A percentile compares a stretch with the other conserved stretches of the same genome.
Conservation (phyloP, 2,888 invertebrate species). For the Eilema depressum region DNA sequence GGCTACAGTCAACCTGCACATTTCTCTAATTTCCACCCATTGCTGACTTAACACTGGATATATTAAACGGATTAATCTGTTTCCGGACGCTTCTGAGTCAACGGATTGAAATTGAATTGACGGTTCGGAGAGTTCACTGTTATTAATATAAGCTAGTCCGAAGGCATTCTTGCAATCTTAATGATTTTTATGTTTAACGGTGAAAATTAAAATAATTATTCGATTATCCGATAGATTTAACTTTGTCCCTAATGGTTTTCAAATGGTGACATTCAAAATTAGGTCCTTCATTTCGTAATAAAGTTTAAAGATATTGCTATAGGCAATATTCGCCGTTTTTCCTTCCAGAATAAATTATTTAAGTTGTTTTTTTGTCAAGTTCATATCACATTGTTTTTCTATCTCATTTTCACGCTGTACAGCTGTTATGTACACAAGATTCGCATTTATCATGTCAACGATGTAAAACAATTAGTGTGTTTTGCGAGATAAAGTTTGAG, state of each 20-base stretch:
- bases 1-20: conserved; percentile 45
- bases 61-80: conserved; percentile 48
- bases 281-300: neutral
- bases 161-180: conserved; percentile 20
- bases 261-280: neutral
- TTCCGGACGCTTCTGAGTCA: conserved; percentile 36
- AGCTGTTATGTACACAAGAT: conserved; percentile 35
- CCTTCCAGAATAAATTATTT: no score
- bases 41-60: conserved; percentile 35
- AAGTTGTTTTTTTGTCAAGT: no score
- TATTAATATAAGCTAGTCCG: conserved; percentile 8
- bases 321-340: no score
- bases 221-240: neutral
- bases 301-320: neutral
- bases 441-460: conserved; percentile 47
- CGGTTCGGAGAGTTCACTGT: conserved; percentile 16
- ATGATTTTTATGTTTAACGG: conserved; percentile 8
- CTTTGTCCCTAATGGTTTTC: neutral
- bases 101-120: conserved; percentile 33
- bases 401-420: neutral
- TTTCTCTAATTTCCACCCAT: conserved; percentile 41
- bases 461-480: conserved; percentile 46
- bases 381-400: neutral
- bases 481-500: conserved; percentile 46
- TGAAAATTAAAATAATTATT: neutral